These are phyloP conservation scores for Drosophila helvetica DNA, from an alignment of 2,888 invertebrate genomes.

Conservation along the genomic window DNA sequence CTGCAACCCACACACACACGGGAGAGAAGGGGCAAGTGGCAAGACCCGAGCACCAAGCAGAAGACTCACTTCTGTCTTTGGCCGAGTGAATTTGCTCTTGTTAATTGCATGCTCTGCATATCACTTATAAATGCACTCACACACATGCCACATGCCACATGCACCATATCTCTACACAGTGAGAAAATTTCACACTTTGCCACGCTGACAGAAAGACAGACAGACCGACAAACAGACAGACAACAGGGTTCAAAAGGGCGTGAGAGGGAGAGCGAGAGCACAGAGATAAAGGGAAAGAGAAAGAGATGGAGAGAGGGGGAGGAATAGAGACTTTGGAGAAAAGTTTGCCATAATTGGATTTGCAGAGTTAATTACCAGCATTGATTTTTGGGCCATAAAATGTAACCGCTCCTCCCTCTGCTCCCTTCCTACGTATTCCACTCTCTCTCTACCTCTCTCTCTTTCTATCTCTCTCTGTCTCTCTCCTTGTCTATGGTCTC, in stretches of 20 bases:
- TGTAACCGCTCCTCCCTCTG: slow-evolving; percentile 27
- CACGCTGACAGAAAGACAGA: slow-evolving; percentile 14
- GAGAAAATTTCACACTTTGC: slow-evolving; percentile 51
- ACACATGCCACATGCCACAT: slow-evolving; percentile 15
- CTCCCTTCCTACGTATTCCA: neutral
- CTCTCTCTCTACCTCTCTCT: neutral
- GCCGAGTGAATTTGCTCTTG: slow-evolving; percentile 75
- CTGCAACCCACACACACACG: neutral
- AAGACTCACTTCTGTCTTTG: slow-evolving; percentile 21
- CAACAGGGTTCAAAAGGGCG: slow-evolving; percentile 11
- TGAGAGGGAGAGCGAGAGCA: slow-evolving; percentile 13
- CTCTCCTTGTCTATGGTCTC: neutral
- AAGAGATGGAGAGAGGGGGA: neutral
- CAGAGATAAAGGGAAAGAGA: neutral
- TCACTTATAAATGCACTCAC: slow-evolving; percentile 78
- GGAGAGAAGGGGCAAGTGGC: neutral
- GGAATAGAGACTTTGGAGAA: slow-evolving; percentile 60
- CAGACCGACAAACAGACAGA: slow-evolving; percentile 18
- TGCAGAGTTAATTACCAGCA: slow-evolving; percentile 81
- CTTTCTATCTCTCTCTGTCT: neutral
- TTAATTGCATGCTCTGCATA: slow-evolving; percentile 82
- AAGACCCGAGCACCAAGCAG: slow-evolving; percentile 1
- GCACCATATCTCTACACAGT: neutral
- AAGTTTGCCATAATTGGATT: slow-evolving; percentile 82
- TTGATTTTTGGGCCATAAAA: slow-evolving; percentile 76